Evolutionary conservation across 2,888 invertebrate genomes (phyloP), one percentile per base, ranked within the genome.

Genomic region (Tetranychus truncatus): DNA sequence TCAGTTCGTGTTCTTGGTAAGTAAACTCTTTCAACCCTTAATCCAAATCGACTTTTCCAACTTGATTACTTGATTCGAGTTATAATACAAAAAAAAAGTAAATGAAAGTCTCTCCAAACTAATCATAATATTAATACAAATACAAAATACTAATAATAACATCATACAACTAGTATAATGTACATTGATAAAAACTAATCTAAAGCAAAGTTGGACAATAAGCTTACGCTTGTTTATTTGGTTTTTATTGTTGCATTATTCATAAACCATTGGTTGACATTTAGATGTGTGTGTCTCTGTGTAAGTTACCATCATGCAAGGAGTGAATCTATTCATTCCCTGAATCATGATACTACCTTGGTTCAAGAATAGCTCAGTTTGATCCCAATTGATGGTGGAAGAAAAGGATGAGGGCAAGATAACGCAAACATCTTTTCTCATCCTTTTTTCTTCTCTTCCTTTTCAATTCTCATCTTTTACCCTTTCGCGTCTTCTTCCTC

Each of bases 1-100:
- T 15, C 9, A 15, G 45, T 73, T n/a, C 21, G 44, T 45, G 65
- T 73, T 65, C 45, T 73, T 45, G 73, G 73, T 73, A 72, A 72
- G 72, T 45, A n/a, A 55, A 55, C 15, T n/a, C n/a, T n/a, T n/a
- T n/a, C n/a, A n/a, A n/a, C n/a, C n/a, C n/a, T n/a, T n/a, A n/a
- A n/a, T n/a, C n/a, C n/a, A n/a, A n/a, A n/a, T n/a, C n/a, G n/a
- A n/a, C n/a, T n/a, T n/a, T n/a, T n/a, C n/a, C n/a, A n/a, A n/a
- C 11, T 15, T 55, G 55, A 55, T 11, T 55, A 34, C 34, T 34
- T 34, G 34, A 34, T 34, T 34, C 4, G 34, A 34, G 34, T 34
- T 34, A 34, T 5, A 34, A 34, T 1, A 3, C 34, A 4, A 34
- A 34, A 4, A 34, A 34, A 34, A 34, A 34, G 34, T 34, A 34